A percentile compares a stretch with the other conserved stretches of the same genome.
These are phyloP conservation scores for Beris chalybata DNA, from an alignment of 2,888 invertebrate genomes.

Conservation along the genomic window DNA sequence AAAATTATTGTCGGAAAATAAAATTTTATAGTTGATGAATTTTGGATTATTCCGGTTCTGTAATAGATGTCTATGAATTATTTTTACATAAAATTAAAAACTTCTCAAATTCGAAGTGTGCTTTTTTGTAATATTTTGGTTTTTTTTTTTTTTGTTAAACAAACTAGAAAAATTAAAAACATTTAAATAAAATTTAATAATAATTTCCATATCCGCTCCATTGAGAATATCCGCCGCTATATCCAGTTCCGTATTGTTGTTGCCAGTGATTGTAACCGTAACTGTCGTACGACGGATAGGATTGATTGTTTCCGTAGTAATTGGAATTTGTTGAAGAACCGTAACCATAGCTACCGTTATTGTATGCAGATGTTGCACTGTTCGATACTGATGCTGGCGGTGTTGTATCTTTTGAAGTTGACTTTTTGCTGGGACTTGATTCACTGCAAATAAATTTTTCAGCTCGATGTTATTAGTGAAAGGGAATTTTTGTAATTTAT, in stretches of 20 bases:
- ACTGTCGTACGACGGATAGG: conserved; percentile 61
- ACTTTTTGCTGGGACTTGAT: conserved; percentile 51
- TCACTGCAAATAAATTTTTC: conserved; percentile 46
- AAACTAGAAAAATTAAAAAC: conserved; percentile 19
- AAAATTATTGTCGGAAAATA: no score
- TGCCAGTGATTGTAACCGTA: conserved; percentile 65
- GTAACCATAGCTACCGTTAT: conserved; percentile 52
- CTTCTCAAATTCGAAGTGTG: conserved; percentile 21
- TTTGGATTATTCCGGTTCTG: no score
- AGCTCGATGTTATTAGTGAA: conserved; percentile 25
- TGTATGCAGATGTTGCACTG: conserved; percentile 46
- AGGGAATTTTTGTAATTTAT: background rate
- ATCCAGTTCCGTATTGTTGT: conserved; percentile 57
- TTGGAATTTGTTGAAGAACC: conserved; percentile 31
- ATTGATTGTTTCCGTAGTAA: conserved; percentile 58
- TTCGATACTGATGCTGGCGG: conserved; percentile 51
- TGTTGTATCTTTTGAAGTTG: conserved; percentile 53
- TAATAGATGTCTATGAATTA: no score
- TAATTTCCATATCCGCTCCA: conserved; percentile 62
- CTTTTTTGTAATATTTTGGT: conserved; percentile 9
- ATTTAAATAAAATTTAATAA: conserved; percentile 35
- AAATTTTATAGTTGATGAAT: no score
- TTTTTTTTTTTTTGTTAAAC: background rate
- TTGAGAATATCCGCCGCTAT: conserved; percentile 60
- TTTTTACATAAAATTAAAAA: background rate